Evolutionary conservation across 1,140 invertebrate species (phyloP).

Genomic region (Maniola jurtina): DNA sequence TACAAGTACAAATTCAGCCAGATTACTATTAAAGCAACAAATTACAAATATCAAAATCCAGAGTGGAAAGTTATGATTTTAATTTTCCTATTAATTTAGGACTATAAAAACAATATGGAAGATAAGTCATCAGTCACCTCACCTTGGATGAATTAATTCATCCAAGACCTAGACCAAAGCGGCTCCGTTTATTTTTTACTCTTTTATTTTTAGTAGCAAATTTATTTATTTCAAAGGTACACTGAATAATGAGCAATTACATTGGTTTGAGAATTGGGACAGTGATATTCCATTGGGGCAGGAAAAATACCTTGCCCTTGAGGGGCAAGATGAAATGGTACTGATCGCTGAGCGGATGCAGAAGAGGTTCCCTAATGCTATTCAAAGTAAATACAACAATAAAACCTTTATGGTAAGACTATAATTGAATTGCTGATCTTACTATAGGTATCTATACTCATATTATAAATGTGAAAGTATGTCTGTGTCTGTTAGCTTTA

Average conservation of each 20-base stretch:
- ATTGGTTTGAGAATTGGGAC: conserved; percentile 50
- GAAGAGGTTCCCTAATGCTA: conserved; percentile 63
- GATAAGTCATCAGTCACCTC: too few relatives aligned
- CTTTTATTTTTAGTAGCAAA: too few relatives aligned
- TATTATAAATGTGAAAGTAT: not conserved
- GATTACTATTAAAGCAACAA: too few relatives aligned
- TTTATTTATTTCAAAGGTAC: conserved; percentile 45
- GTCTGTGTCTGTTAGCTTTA: too few relatives aligned
- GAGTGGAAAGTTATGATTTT: too few relatives aligned
- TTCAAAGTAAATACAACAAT: conserved; percentile 59
- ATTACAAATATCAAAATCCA: too few relatives aligned
- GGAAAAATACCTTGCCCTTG: conserved; percentile 57
- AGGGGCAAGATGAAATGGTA: conserved; percentile 69
- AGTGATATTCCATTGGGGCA: conserved; percentile 44
- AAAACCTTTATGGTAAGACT: conserved; percentile 51
- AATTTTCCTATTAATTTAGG: too few relatives aligned
- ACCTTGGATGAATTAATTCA: too few relatives aligned
- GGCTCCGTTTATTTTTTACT: too few relatives aligned
- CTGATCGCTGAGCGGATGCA: conserved; percentile 60
- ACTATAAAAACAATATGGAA: too few relatives aligned
- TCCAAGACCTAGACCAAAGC: too few relatives aligned
- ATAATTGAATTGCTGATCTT: not conserved
- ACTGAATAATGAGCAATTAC: conserved; percentile 51
- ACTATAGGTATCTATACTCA: not conserved
- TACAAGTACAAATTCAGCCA: too few relatives aligned